Evolutionary conservation across 92 coral and sea anemone genomes (phyloP).

Genomic region (Siderastrea siderea): DNA sequence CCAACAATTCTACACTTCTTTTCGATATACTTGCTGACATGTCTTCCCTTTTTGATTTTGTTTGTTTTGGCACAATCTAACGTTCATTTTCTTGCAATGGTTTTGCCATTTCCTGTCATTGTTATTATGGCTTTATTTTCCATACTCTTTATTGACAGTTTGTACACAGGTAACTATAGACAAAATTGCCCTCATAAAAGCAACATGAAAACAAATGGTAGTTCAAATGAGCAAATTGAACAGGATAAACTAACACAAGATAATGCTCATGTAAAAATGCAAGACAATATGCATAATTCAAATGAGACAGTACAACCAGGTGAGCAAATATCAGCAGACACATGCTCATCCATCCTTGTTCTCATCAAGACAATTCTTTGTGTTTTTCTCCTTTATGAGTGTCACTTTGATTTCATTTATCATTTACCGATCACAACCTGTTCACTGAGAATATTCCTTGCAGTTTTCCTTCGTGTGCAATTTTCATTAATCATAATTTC

Average conservation of each 20-base stretch:
- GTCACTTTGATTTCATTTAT: slow-evolving; percentile 6
- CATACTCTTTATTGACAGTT: neutral
- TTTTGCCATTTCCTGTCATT: neutral
- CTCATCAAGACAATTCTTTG: neutral
- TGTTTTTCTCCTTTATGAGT: slow-evolving; percentile 15
- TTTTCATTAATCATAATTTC: neutral
- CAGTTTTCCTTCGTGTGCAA: neutral
- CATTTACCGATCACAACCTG: neutral
- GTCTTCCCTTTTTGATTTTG: neutral
- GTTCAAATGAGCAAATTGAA: neutral
- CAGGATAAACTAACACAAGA: neutral
- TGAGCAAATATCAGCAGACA: neutral
- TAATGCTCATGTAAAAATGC: neutral
- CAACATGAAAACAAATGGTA: neutral
- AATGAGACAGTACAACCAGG: too few species aligned
- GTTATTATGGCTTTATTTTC: neutral
- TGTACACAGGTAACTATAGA: neutral
- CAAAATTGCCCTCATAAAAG: neutral
- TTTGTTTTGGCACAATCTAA: neutral
- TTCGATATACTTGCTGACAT: neutral
- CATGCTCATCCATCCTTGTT: neutral
- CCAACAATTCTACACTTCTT: neutral
- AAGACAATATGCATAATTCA: neutral
- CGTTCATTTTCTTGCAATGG: neutral
- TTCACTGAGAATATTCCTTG: neutral